Conservation (phyloP, 2,797 vertebrate species). For the Phoxinus dragarum region DNA sequence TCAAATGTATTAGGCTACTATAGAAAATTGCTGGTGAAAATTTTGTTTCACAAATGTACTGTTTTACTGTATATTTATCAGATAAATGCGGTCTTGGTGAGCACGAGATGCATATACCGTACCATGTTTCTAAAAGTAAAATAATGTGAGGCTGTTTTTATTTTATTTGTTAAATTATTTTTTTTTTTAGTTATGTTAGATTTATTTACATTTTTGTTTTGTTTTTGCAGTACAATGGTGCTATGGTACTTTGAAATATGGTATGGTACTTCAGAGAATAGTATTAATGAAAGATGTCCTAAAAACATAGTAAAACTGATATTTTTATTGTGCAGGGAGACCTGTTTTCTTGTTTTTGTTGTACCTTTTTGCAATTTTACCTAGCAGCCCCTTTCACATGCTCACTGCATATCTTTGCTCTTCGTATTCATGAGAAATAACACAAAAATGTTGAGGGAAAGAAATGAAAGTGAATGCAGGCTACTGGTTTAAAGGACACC, state of each 20-base stretch:
- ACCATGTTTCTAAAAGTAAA: background rate
- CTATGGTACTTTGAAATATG: background rate
- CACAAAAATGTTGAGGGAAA: background rate
- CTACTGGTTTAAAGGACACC: background rate
- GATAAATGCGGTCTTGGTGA: background rate
- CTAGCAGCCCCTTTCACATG: constrained; percentile 1
- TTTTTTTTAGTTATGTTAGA: too few species aligned
- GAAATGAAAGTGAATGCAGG: background rate
- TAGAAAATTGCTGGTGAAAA: background rate
- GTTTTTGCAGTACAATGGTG: background rate
- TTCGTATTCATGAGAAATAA: background rate
- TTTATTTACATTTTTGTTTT: too few species aligned
- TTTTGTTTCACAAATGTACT: background rate
- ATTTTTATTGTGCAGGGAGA: background rate
- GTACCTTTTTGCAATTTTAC: background rate
- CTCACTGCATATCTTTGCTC: background rate
- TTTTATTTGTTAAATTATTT: background rate
- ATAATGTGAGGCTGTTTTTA: background rate
- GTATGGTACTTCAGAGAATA: background rate
- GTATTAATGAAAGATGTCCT: background rate
- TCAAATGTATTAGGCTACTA: background rate
- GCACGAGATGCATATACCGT: background rate
- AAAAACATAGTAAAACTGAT: background rate
- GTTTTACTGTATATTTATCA: background rate
- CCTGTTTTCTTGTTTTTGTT: background rate